These are phyloP conservation scores for Agrotis clavis DNA, from an alignment of 2,888 invertebrate species.

Conservation along the genomic window DNA sequence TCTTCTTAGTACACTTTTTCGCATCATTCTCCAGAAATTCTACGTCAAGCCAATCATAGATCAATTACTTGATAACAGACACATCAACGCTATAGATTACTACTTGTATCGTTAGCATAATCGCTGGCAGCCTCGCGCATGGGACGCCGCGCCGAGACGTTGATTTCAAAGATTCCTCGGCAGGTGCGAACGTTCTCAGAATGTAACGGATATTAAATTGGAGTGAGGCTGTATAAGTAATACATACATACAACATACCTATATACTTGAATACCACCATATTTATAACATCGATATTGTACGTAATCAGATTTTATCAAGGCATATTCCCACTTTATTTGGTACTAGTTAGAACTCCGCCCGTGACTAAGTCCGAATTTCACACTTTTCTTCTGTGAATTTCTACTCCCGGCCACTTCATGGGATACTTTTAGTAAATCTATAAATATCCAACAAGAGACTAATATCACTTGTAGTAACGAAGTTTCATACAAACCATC, in stretches of 20 bases:
- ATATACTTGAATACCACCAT: not conserved
- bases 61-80: not conserved
- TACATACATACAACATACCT: not conserved
- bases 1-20: no score
- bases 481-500: no score
- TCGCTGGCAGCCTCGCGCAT: not conserved
- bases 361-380: no score
- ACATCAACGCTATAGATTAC: not conserved
- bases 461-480: no score
- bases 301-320: not conserved
- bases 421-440: no score
- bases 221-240: conserved; percentile 6
- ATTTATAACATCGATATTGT: not conserved
- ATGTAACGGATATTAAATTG: conserved; percentile 26
- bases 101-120: not conserved
- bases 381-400: no score
- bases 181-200: not conserved
- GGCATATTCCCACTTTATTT: not conserved
- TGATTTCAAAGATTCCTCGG: no score
- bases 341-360: no score
- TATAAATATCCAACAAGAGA: no score
- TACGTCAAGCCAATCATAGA: no score
- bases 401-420: no score
- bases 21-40: no score
- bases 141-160: not conserved